Percentiles rank a stretch among this genome's conserved stretches.
Evolutionary conservation across 1,140 invertebrate species (phyloP).

Genomic region (Achroia grisella): DNA sequence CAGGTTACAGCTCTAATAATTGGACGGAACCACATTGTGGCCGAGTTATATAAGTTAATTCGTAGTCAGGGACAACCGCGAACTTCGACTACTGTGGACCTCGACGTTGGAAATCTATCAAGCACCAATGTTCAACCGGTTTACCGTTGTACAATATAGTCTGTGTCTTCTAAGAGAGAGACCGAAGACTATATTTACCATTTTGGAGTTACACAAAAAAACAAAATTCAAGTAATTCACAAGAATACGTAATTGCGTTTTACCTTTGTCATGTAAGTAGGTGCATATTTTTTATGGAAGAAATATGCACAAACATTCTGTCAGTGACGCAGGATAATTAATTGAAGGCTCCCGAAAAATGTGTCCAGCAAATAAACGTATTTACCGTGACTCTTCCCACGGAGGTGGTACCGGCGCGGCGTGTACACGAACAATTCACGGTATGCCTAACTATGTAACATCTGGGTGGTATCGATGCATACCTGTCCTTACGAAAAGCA

Average conservation of each 20-base stretch:
- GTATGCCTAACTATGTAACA: constrained; percentile 17
- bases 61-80: constrained; percentile 17
- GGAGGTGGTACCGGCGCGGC: constrained; percentile 2
- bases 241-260: neutral
- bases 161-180: no score
- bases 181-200: no score
- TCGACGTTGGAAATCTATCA: constrained; percentile 21
- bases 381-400: constrained; percentile 37
- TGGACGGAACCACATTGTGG: constrained; percentile 30
- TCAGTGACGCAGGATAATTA: constrained; percentile 40
- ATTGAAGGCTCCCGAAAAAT: constrained; percentile 50
- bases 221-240: constrained; percentile 31
- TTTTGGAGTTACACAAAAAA: no score
- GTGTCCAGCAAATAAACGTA: constrained; percentile 42
- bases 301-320: constrained; percentile 14
- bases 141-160: no score
- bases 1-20: constrained; percentile 41
- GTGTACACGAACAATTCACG: constrained; percentile 13
- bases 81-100: no score
- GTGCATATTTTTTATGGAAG: no score
- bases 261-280: no score
- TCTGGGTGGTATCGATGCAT: constrained; percentile 14
- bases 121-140: constrained; percentile 34
- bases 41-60: constrained; percentile 40
- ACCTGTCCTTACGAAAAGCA: constrained; percentile 8